These are phyloP conservation scores for Psilopogon haemacephalus DNA, from an alignment of 2,113 vertebrate species.

Conservation along the genomic window DNA sequence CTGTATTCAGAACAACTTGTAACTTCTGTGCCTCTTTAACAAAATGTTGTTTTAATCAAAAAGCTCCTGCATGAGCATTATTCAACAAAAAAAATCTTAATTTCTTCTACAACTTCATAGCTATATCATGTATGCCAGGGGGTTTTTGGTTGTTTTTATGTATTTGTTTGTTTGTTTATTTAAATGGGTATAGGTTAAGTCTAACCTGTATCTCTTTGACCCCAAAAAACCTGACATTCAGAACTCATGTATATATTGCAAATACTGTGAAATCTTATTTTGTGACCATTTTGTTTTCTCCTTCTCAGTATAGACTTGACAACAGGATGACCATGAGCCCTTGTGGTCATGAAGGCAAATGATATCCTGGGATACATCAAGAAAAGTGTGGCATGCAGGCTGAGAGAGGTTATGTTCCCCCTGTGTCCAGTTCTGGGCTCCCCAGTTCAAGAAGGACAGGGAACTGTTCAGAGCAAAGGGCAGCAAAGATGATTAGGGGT, in stretches of 20 bases:
- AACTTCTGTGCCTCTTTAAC: neutral
- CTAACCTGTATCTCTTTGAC: neutral
- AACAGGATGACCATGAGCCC: too few species aligned
- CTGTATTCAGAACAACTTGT: neutral
- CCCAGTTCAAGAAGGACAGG: too few species aligned
- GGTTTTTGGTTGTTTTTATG: neutral
- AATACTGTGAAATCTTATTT: neutral
- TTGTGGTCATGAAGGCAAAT: too few species aligned
- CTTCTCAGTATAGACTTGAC: neutral
- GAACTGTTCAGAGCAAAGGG: too few species aligned
- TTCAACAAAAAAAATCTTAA: neutral
- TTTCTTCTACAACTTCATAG: neutral
- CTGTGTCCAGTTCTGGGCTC: too few species aligned
- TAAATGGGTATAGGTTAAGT: neutral
- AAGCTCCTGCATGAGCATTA: neutral
- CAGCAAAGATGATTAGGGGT: too few species aligned
- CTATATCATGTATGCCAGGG: neutral
- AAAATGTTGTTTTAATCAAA: neutral
- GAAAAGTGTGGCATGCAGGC: too few species aligned
- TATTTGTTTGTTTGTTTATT: neutral
- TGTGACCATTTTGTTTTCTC: neutral
- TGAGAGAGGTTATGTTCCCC: too few species aligned
- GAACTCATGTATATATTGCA: neutral
- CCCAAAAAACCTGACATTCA: neutral
- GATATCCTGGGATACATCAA: too few species aligned